Evolutionary conservation across 2,888 invertebrate genomes (phyloP), one percentile per base, ranked within the genome.

Genomic region (Nomada fucata): DNA sequence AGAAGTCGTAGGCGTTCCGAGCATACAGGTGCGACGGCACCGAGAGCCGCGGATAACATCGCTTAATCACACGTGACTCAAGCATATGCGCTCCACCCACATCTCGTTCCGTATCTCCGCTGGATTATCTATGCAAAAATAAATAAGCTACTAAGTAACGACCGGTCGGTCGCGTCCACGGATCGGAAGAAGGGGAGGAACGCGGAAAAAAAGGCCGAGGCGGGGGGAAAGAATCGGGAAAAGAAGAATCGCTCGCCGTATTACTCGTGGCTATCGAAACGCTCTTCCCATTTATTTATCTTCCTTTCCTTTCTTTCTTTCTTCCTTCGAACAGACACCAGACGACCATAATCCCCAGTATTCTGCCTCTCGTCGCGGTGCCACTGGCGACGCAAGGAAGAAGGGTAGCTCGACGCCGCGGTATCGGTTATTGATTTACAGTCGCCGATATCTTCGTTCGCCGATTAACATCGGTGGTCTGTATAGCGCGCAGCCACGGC

Each of bases 71-170:
- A 90, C 91, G 91, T 91, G 91, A 92, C 90, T 90, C 89, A 89
- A 84, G 90, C 89, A 90, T 89, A 89, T 87, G 89, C 85, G 88
- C 89, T 90, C 91, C 93, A 91, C 92, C 92, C 92, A 92, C 91
- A 89, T 92, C 87, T 89, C 89, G 83, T 86, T 88, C 86, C 86
- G 82, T 92, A 92, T 92, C 92, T 89, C 84, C 26, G 67, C 72
- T 73, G 91, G 90, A 92, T 92, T 92, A 93, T 93, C 92, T 93
- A 92, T 92, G 91, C 92, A 88, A 92, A 91, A 91, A 92, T 91
- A 92, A 92, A 92, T 91, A 91, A 91, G 90, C 89, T 86, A 89
- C 91, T 89, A 87, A 89, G 87, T 88, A 86, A 88, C 86, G 83
- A 88, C 79, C 85, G 81, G 77, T 70, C 76, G 68, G 63, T 50